Conservation (phyloP, 2,797 vertebrate genomes). For the Cyclura pinguis region DNA sequence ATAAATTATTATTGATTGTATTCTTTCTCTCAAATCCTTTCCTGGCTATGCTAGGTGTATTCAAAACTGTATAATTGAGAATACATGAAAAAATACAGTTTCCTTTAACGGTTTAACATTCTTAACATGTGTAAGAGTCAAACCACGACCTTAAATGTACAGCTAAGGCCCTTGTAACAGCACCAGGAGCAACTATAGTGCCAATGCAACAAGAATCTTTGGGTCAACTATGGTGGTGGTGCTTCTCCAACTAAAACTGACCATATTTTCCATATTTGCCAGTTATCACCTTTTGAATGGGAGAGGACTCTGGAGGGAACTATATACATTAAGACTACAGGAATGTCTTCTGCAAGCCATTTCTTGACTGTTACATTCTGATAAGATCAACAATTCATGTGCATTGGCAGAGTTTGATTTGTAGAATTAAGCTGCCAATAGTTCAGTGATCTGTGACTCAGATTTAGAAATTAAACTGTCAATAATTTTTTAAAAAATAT, state of each 20-base stretch:
- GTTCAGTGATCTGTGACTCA: not conserved
- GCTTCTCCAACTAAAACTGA: not conserved
- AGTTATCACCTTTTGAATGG: not conserved
- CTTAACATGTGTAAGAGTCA: not conserved
- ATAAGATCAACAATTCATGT: not conserved
- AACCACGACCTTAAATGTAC: not conserved
- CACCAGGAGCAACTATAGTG: not conserved
- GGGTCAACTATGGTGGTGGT: not conserved
- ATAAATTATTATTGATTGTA: not conserved
- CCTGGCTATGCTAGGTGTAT: not conserved
- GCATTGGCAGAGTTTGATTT: not conserved
- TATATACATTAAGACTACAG: not conserved
- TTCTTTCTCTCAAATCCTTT: not conserved
- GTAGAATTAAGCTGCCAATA: not conserved
- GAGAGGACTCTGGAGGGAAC: not conserved
- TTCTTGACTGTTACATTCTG: not conserved
- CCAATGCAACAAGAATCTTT: not conserved
- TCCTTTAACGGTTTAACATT: not conserved
- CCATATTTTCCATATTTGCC: not conserved
- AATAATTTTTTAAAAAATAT: not conserved
- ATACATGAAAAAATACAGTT: not conserved
- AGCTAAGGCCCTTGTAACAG: not conserved
- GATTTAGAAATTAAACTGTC: constrained; percentile 1
- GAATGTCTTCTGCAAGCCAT: not conserved
- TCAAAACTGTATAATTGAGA: not conserved